Percentiles rank a stretch among this genome's conserved stretches.
Evolutionary conservation across 1,140 invertebrate species (phyloP).

Genomic region (Scaptomyza pallida): DNA sequence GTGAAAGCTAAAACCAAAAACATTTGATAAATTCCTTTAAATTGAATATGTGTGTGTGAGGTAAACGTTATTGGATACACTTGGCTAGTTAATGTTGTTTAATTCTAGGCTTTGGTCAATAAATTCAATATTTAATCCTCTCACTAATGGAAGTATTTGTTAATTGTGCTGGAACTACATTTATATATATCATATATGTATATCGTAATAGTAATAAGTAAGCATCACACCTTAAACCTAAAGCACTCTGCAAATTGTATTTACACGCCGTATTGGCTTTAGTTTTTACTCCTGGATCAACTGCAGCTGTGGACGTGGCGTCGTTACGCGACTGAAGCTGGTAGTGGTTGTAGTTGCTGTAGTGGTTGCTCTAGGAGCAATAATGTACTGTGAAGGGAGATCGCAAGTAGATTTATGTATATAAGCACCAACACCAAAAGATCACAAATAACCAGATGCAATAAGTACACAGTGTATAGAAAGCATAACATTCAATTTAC

Average conservation of each 20-base stretch:
- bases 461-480: neutral
- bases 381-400: conserved; percentile 23
- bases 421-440: conserved; percentile 15
- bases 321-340: conserved; percentile 9
- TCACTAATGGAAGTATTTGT: neutral
- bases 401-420: neutral
- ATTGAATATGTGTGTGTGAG: conserved; percentile 1
- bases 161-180: conserved; percentile 1
- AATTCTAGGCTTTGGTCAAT: conserved; percentile 38
- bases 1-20: neutral
- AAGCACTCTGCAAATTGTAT: conserved; percentile 48
- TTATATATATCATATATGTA: too few relatives aligned
- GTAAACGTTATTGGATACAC: conserved; percentile 3
- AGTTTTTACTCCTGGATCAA: conserved; percentile 52
- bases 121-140: conserved; percentile 11
- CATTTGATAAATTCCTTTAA: neutral
- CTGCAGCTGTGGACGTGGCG: conserved; percentile 36
- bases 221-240: conserved; percentile 18
- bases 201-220: neutral
- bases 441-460: too few relatives aligned
- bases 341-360: conserved; percentile 18
- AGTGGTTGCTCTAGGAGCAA: conserved; percentile 1
- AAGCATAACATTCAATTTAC: conserved; percentile 85
- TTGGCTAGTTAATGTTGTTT: conserved; percentile 8
- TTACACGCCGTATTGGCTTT: conserved; percentile 45